phyloP scores from a whole-genome alignment of 1,140 invertebrate species.

The Acyrthosiphon pisum region DNA sequence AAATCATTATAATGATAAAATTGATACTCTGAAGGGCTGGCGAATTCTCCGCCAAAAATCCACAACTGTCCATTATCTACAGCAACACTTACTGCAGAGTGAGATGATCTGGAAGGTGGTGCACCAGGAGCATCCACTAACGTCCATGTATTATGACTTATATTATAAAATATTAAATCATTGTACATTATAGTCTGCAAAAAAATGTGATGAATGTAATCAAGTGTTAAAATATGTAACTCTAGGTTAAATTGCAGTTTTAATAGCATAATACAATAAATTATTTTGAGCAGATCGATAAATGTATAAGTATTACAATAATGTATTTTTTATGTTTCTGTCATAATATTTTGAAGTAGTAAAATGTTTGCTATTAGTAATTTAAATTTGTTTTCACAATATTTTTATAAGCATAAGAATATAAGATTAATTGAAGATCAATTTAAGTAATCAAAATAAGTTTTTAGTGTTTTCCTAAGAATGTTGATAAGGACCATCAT shows the following conservation, averaged over 20 bases:
- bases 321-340: too few species aligned
- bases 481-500: too few species aligned
- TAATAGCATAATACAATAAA: background rate
- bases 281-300: background rate
- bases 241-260: background rate
- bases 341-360: background rate
- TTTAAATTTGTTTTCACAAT: background rate
- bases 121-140: constrained; percentile 78
- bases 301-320: too few species aligned
- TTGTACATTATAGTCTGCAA: constrained; percentile 83
- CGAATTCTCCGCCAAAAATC: constrained; percentile 93
- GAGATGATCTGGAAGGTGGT: constrained; percentile 85
- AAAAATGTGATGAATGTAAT: constrained; percentile 55
- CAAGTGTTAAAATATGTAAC: background rate
- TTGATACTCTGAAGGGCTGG: constrained; percentile 86
- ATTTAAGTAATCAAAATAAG: too few species aligned
- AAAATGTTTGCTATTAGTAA: background rate
- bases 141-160: constrained; percentile 81
- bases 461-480: too few species aligned
- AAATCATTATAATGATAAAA: constrained; percentile 95
- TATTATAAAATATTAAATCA: constrained; percentile 85
- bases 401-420: background rate
- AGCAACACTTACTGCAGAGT: constrained; percentile 80
- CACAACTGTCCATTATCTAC: constrained; percentile 79
- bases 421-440: too few species aligned